Base-by-base conservation (phyloP, 2,888 invertebrate genomes). In the Stenoptilia bipunctidactyla region DNA sequence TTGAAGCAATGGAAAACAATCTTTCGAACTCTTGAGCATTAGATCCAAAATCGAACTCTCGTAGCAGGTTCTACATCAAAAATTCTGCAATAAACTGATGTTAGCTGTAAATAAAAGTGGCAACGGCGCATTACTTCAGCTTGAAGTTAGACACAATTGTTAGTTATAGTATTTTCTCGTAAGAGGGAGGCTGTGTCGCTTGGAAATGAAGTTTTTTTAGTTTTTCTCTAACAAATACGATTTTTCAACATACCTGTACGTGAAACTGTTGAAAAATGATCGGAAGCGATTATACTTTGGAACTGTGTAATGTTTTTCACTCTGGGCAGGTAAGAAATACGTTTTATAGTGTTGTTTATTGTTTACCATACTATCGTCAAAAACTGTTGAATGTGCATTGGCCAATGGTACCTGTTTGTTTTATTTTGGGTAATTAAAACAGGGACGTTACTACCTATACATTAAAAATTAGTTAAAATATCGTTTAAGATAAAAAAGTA, bases 221-320 rank as follows among this genome's bases (percentile, higher is more conserved):
- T n/a, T n/a, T n/a, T n/a, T n/a, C n/a, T n/a, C n/a, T n/a, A n/a
- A n/a, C n/a, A n/a, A n/a, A n/a, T n/a, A n/a, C n/a, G n/a, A n/a
- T n/a, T n/a, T n/a, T n/a, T n/a, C n/a, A n/a, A n/a, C n/a, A n/a
- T n/a, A n/a, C n/a, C n/a, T n/a, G n/a, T n/a, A n/a, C n/a, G n/a
- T n/a, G n/a, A n/a, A n/a, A n/a, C n/a, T 34, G 14, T 30, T 20
- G 44, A 51, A 88, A 77, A 58, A 92, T 92, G 92, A 90, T 91
- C 49, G 89, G 91, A 39, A 90, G 90, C 61, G 96, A 95, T 61
- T 95, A 94, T 72, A 90, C 92, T 38, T 84, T 96, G 62, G 96
- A 96, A 66, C 85, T 96, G 52, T 90, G 92, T 57, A 94, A 93
- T 72, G 92, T 96, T 42, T 95, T 91, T 60, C 94, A 96, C 68